A percentile compares a stretch with the other conserved stretches of the same genome.
phyloP scores from a whole-genome alignment of 2,113 vertebrate genomes.

The Chiloscyllium plagiosum region DNA sequence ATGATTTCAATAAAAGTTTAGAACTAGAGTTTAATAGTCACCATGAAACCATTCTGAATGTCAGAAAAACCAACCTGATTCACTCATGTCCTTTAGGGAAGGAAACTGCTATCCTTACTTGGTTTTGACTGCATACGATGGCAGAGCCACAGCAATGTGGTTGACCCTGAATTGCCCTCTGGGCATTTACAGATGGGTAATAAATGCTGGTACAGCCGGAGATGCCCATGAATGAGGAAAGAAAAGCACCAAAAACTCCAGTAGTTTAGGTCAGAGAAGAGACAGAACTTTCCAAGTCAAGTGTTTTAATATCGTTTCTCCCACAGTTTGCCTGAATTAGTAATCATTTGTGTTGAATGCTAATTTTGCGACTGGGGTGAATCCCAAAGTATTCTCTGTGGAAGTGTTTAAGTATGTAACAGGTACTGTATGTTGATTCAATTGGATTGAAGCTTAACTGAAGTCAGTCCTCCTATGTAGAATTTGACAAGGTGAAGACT shows the following conservation, averaged over 20 bases:
- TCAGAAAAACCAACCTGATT: too few relatives aligned
- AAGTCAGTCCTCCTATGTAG: not conserved
- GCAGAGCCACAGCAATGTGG: too few relatives aligned
- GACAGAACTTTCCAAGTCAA: not conserved
- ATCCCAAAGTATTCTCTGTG: not conserved
- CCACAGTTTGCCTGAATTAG: not conserved
- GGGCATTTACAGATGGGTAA: too few relatives aligned
- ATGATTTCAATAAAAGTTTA: too few relatives aligned
- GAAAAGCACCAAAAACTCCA: not conserved
- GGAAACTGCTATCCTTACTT: too few relatives aligned
- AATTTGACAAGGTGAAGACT: not conserved
- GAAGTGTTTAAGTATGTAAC: not conserved
- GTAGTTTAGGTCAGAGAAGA: not conserved
- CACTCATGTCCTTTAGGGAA: too few relatives aligned
- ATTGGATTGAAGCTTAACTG: not conserved
- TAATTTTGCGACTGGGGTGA: not conserved
- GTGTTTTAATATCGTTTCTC: not conserved
- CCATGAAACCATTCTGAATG: too few relatives aligned
- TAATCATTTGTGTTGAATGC: not conserved
- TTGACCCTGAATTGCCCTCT: too few relatives aligned
- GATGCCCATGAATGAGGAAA: not conserved
- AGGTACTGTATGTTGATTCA: not conserved
- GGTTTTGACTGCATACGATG: too few relatives aligned
- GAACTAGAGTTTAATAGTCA: too few relatives aligned
- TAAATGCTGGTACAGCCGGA: too few relatives aligned